Percentiles rank a stretch among this genome's conserved stretches.
phyloP scores from a whole-genome alignment of 2,888 invertebrate species.

The Heliconius sara region DNA sequence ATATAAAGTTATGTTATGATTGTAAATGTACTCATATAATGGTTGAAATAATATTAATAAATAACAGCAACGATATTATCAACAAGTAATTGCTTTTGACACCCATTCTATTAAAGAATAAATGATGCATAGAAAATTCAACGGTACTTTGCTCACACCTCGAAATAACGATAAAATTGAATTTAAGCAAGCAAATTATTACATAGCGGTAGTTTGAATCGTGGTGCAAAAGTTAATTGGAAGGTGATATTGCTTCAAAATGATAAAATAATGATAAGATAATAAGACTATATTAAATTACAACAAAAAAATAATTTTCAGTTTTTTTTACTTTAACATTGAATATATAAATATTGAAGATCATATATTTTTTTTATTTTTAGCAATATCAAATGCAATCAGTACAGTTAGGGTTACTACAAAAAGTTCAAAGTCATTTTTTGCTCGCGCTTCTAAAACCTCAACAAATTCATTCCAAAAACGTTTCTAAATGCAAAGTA shows the following conservation, averaged over 20 bases:
- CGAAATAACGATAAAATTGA: slow-evolving; percentile 38
- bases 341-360: not conserved
- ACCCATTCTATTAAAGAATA: slow-evolving; percentile 19
- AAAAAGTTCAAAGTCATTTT: slow-evolving; percentile 34
- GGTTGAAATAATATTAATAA: not conserved
- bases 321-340: not conserved
- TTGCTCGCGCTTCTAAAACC: slow-evolving; percentile 19
- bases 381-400: slow-evolving; percentile 27
- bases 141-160: slow-evolving; percentile 36
- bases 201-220: slow-evolving; percentile 38
- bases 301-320: not conserved
- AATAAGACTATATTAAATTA: not conserved
- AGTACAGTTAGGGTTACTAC: slow-evolving; percentile 32
- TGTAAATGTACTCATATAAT: not conserved
- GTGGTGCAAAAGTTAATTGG: slow-evolving; percentile 41
- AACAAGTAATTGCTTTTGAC: slow-evolving; percentile 20
- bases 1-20: not conserved
- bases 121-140: slow-evolving; percentile 33
- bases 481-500: not conserved
- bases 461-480: slow-evolving; percentile 16
- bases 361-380: slow-evolving; percentile 14
- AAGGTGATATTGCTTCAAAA: slow-evolving; percentile 36
- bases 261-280: not conserved
- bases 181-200: slow-evolving; percentile 39
- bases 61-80: not conserved